Conservation (phyloP, 2,888 invertebrate species). For the Microctonus hyperodae region DNA sequence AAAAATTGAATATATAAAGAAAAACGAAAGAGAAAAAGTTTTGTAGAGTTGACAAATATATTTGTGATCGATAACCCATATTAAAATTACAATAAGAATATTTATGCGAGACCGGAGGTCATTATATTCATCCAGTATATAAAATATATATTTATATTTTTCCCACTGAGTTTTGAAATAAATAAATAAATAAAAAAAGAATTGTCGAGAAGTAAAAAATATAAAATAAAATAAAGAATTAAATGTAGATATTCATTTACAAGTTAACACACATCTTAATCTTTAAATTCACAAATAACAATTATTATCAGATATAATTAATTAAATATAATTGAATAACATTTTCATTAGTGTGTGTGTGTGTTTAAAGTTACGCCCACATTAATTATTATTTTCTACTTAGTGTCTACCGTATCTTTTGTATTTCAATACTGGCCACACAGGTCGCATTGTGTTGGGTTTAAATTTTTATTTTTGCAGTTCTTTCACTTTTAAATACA, state of each 20-base stretch:
- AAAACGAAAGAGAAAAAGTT: too few relatives aligned
- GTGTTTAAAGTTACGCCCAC: slow-evolving; percentile 38
- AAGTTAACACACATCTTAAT: slow-evolving; percentile 17
- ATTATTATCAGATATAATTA: neutral
- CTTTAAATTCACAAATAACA: slow-evolving; percentile 22
- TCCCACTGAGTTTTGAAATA: too few relatives aligned
- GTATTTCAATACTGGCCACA: neutral
- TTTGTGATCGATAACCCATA: slow-evolving; percentile 54
- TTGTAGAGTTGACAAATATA: neutral
- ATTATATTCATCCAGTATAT: slow-evolving; percentile 31
- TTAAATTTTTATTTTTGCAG: neutral
- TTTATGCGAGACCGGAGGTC: slow-evolving; percentile 50
- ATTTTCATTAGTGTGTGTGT: slow-evolving; percentile 52
- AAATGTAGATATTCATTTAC: neutral
- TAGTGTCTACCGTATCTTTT: neutral
- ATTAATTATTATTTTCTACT: slow-evolving; percentile 25
- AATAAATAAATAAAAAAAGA: too few relatives aligned
- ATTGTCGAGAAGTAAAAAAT: neutral
- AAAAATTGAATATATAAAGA: neutral
- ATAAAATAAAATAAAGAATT: too few relatives aligned
- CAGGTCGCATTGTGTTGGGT: neutral
- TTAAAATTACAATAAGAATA: slow-evolving; percentile 60
- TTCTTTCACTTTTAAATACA: too few relatives aligned
- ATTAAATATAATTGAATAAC: slow-evolving; percentile 51
- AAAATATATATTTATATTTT: too few relatives aligned